Evolutionary conservation across 2,113 vertebrate genomes (phyloP), one percentile per base, ranked within the genome.

Genomic region (Phalacrocorax carbo): DNA sequence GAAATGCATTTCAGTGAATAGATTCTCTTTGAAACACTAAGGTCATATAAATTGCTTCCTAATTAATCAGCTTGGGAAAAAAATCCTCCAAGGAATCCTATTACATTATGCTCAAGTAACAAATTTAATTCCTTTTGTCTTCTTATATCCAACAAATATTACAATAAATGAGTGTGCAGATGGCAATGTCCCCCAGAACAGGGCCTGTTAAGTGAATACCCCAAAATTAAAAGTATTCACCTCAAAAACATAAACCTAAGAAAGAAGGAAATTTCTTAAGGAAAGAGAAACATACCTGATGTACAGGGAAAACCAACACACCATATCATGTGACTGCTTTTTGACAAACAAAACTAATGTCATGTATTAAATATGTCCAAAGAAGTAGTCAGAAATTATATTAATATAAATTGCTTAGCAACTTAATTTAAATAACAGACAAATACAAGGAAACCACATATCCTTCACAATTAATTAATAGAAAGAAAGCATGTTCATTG

Each of bases 331-430:
- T 72, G 62, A 38, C 30, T 1, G 2, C 4, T 71, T 20, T 84
- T 70, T 70, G 81, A 84, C 48, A 91, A 82, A 8, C 36, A 79
- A 84, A 85, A 79, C 15, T 51, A 87, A 78, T 54, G 38, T 61
- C 34, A 72, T 25, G 51, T 32, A 87, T 79, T 77, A 93, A 90
- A 90, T 49, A 85, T 0, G 1, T 29, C 22, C 12, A 76, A 87
- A 93, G 52, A 87, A 84, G 15, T 61, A 91, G 9, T 79, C 23
- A 54, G 21, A 93, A 90, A 82, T 79, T 62, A 52, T 20, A 60
- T 79, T 82, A 89, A 71, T n/a, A 93, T 38, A 78, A 89, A 96
- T 80, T 82, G 21, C 90, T 93, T 88, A 79, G 57, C 49, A 96
- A 89, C 48, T 91, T 82, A 49, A 44, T 93, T 87, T 57, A 90